phyloP scores from a whole-genome alignment of 2,113 vertebrate genomes.

The Xenopus borealis region DNA sequence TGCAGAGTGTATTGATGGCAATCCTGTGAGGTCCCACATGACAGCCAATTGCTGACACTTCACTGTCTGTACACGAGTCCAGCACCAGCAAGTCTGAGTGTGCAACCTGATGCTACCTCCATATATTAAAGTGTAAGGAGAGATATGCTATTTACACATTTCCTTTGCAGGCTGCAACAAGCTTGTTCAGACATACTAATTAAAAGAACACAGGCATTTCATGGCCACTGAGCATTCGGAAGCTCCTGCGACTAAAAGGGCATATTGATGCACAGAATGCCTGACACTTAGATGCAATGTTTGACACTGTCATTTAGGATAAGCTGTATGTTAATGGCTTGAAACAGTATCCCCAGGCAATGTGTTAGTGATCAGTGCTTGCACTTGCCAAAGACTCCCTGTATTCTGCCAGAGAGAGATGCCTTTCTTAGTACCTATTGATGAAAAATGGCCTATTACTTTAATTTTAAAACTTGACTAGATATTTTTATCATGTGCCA shows the following conservation, averaged over 20 bases:
- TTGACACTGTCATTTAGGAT: background rate
- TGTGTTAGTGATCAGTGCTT: background rate
- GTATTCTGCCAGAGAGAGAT: too few species aligned
- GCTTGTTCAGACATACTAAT: constrained; percentile 5
- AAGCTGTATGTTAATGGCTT: background rate
- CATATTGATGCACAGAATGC: background rate
- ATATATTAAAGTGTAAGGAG: background rate
- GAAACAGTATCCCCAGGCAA: background rate
- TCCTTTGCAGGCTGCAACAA: background rate
- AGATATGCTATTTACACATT: background rate
- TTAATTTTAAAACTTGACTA: too few species aligned
- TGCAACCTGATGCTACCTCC: background rate
- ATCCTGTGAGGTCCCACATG: too few species aligned
- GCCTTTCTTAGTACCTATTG: too few species aligned
- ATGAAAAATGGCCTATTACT: too few species aligned
- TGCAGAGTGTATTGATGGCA: too few species aligned
- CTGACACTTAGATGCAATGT: background rate
- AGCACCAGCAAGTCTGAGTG: background rate
- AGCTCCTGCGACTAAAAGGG: background rate
- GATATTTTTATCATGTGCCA: too few species aligned
- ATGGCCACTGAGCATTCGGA: background rate
- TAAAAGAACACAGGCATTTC: background rate
- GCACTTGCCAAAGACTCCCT: too few species aligned
- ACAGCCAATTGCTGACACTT: too few species aligned
- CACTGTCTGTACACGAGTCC: too few species aligned